phyloP scores from a whole-genome alignment of 1,140 invertebrate species.

The Pteromalus puparum region DNA sequence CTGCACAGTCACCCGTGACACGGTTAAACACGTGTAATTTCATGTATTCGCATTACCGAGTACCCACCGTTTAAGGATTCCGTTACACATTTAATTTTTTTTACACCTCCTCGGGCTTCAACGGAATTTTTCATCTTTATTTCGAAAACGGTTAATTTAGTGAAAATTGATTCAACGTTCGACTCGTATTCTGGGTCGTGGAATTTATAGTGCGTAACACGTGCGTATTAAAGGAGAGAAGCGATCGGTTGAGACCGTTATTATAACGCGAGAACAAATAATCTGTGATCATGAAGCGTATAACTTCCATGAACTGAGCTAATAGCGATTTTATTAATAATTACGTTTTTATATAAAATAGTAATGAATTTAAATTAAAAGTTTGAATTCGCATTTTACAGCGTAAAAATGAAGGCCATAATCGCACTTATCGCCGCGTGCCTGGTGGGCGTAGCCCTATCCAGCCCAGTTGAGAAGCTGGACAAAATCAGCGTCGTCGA shows the following conservation, averaged over 20 bases:
- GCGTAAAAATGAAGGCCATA: conserved; percentile 65
- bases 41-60: neutral
- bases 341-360: neutral
- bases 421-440: conserved; percentile 60
- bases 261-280: conserved; percentile 11
- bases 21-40: neutral
- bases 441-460: conserved; percentile 59
- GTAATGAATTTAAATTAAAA: neutral
- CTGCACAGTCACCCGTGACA: neutral
- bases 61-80: neutral
- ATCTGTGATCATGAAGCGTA: neutral
- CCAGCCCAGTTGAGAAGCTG: conserved; percentile 70
- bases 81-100: conserved; percentile 1
- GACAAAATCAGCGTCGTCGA: conserved; percentile 71
- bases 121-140: neutral
- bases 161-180: neutral
- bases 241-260: conserved; percentile 39
- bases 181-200: conserved; percentile 2
- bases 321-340: neutral
- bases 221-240: conserved; percentile 18
- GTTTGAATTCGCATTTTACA: neutral
- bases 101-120: neutral
- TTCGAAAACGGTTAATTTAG: neutral
- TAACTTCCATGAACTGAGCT: neutral
- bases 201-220: conserved; percentile 41